Base-by-base conservation (phyloP, 1,140 invertebrate genomes). In the Microvelia longipes region DNA sequence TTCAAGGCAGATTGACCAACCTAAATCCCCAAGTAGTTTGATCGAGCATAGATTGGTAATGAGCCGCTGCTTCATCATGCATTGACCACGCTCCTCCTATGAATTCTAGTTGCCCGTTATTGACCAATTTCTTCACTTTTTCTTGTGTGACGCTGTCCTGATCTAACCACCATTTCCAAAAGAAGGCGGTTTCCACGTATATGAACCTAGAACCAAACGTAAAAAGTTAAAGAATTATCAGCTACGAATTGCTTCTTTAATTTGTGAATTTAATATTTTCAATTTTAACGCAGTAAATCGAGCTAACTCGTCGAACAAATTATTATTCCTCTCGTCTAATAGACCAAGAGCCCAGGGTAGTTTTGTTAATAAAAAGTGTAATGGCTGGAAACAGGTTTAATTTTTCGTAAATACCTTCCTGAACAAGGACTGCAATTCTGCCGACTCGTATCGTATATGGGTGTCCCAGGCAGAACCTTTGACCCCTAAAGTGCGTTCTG, bases 41-140 rank as follows among this genome's bases (percentile, higher is more conserved):
- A 80, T 98, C 95, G 29, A 99, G 88, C 14, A 94, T 89, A 64
- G 91, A 92, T 73, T 92, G 90, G 79, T 98, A 99, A 77, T 98
- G 92, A 0, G 91, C 87, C 0, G 86, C 82, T 0, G 94, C 95
- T 77, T 98, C 96, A 77, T 98, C 96, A 79, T 97, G 94, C 92
- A 96, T 94, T 70, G 86, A 88, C 91, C 92, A 94, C 0, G 87
- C 89, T 0, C 93, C 75, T 19, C 69, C 87, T 5, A 89, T 90
- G 72, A 98, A 92, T 82, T 97, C 92, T 28, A 98, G 80, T 72
- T 90, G 86, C 2, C 93, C 94, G 73, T 86, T 80, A 1, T 83
- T 76, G 0, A 93, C 88, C 26, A 92, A 78, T 2, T 79, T 76
- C 69, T 82, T 82, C 0, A 88, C 85, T 19, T 80, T 75, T 24